Percentiles rank a stretch among this genome's conserved stretches.
Evolutionary conservation across 2,888 invertebrate species (phyloP).

Genomic region (Cordilura impudica): DNA sequence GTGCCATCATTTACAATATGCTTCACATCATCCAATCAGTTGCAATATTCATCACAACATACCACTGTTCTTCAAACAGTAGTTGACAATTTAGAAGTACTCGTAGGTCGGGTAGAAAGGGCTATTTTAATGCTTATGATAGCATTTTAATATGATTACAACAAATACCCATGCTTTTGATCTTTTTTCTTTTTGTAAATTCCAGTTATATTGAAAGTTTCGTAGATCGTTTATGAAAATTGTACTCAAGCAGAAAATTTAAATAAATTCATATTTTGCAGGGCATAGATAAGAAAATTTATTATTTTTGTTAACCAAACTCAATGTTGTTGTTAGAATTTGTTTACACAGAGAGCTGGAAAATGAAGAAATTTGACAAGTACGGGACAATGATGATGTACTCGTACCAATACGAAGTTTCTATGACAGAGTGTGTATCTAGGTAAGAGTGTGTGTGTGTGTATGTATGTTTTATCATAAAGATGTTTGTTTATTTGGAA

Average conservation of each 20-base stretch:
- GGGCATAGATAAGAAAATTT: constrained; percentile 59
- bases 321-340: constrained; percentile 27
- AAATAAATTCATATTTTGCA: constrained; percentile 62
- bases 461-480: constrained; percentile 17
- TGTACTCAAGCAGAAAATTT: constrained; percentile 61
- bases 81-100: too few species aligned
- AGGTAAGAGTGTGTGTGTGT: not conserved
- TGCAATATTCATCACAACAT: too few species aligned
- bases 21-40: too few species aligned
- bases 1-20: too few species aligned
- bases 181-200: constrained; percentile 20
- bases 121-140: constrained; percentile 24
- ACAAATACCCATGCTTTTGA: constrained; percentile 44
- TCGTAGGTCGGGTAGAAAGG: not conserved
- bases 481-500: constrained; percentile 13
- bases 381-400: constrained; percentile 42
- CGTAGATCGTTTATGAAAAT: constrained; percentile 44
- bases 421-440: not conserved
- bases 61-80: not conserved
- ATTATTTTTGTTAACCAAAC: constrained; percentile 59
- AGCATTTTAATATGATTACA: constrained; percentile 59
- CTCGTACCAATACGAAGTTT: constrained; percentile 29
- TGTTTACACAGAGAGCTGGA: constrained; percentile 23
- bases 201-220: constrained; percentile 47
- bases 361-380: constrained; percentile 35